Evolutionary conservation across 2,888 invertebrate species (phyloP).

Genomic region (Drosophila lutescens): DNA sequence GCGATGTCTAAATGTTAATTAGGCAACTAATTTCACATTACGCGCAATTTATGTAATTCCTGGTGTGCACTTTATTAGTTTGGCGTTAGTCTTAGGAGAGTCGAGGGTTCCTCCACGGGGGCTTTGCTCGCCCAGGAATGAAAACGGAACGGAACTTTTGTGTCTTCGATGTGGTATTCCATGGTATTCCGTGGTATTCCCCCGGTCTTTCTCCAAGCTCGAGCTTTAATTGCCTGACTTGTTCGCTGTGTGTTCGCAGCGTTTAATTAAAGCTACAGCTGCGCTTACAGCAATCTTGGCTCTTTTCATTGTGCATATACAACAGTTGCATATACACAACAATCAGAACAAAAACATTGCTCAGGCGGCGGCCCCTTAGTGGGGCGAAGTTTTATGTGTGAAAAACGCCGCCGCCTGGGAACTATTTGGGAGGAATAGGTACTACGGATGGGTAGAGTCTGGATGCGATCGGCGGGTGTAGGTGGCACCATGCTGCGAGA

Average conservation of each 20-base stretch:
- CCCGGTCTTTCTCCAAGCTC: conserved; percentile 46
- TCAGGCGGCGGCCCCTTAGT: conserved; percentile 43
- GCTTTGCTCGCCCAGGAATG: conserved; percentile 44
- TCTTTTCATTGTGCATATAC: conserved; percentile 33
- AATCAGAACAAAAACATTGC: conserved; percentile 66
- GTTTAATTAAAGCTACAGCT: conserved; percentile 75
- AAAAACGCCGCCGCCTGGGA: conserved; percentile 71
- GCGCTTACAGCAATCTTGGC: conserved; percentile 32
- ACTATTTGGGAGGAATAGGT: conserved; percentile 31
- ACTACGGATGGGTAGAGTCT: conserved; percentile 6
- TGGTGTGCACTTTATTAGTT: conserved; percentile 66
- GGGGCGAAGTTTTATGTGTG: conserved; percentile 62
- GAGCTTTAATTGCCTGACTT: conserved; percentile 72
- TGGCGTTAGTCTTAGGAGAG: conserved; percentile 34
- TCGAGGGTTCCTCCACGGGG: conserved; percentile 38
- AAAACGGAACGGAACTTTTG: conserved; percentile 58
- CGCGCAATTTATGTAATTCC: conserved; percentile 77
- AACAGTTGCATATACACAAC: conserved; percentile 37
- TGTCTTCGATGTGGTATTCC: conserved; percentile 20
- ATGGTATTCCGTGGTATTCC: conserved; percentile 22
- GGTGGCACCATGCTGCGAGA: conserved; percentile 37
- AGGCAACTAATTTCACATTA: conserved; percentile 66
- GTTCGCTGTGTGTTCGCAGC: conserved; percentile 64
- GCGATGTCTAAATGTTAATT: conserved; percentile 65
- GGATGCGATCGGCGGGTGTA: conserved; percentile 10